Conservation (phyloP, 1,140 invertebrate species). For the Temnothorax longispinosus region DNA sequence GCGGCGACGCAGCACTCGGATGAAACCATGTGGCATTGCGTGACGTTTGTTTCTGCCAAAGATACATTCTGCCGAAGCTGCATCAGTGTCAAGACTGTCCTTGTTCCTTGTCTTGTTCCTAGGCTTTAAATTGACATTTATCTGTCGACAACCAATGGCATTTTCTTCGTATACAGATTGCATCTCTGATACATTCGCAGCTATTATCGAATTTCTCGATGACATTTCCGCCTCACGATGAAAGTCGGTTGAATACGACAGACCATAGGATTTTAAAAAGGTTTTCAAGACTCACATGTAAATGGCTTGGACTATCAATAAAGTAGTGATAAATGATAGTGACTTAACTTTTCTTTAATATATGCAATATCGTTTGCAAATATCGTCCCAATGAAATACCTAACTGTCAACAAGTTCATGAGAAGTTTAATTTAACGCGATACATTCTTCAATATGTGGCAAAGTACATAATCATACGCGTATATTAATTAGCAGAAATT, state of each 20-base stretch:
- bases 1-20: not conserved
- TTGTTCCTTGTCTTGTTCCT: conserved; percentile 11
- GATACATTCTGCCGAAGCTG: not conserved
- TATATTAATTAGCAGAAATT: not conserved
- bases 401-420: not conserved
- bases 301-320: not conserved
- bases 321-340: not conserved
- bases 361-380: not conserved
- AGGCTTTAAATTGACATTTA: conserved; percentile 57
- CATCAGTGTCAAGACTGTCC: not conserved
- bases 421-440: not conserved
- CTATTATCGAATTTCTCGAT: conserved; percentile 48
- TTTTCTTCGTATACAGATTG: not conserved
- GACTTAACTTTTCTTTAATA: not conserved
- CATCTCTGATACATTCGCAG: conserved; percentile 1
- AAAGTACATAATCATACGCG: not conserved
- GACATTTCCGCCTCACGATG: conserved; percentile 9
- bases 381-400: not conserved
- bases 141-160: conserved; percentile 21
- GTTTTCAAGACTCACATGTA: not conserved
- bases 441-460: conserved; percentile 30
- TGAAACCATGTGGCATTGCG: conserved; percentile 1
- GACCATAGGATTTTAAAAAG: not conserved
- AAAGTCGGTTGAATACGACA: conserved; percentile 2
- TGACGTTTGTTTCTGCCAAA: not conserved